Conservation (phyloP, 2,888 invertebrate species). For the Norana najaformis region DNA sequence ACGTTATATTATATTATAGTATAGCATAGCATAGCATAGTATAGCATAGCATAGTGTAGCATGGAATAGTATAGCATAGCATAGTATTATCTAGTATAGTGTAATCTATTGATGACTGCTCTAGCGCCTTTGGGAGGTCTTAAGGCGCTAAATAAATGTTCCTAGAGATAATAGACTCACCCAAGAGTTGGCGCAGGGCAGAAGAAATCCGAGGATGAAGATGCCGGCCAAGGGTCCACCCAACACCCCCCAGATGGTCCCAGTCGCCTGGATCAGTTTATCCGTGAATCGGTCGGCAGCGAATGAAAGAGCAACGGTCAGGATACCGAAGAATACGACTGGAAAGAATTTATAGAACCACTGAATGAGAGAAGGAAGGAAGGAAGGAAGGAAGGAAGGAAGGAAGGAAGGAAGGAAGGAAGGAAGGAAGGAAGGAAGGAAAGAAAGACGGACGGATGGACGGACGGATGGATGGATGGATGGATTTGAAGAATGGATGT, state of each 20-base stretch:
- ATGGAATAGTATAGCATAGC: no score
- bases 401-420: not conserved
- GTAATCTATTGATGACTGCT: no score
- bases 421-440: not conserved
- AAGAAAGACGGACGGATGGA: not conserved
- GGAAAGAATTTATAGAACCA: not conserved
- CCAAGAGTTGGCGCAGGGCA: conserved; percentile 40
- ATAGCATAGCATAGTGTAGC: no score
- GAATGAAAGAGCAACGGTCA: conserved; percentile 44
- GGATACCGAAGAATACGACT: conserved; percentile 42
- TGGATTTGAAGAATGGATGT: not conserved
- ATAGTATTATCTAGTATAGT: no score
- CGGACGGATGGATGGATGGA: not conserved
- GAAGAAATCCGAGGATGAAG: conserved; percentile 43
- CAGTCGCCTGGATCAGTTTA: conserved; percentile 40
- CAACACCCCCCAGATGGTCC: conserved; percentile 43
- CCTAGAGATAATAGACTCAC: conserved; percentile 35
- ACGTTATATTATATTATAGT: no score
- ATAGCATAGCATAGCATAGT: no score
- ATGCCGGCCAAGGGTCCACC: conserved; percentile 43
- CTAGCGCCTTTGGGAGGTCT: no score
- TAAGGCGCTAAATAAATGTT: no score
- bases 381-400: not conserved
- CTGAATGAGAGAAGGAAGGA: not conserved
- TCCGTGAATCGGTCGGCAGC: conserved; percentile 34